Base-by-base conservation (phyloP, 2,888 invertebrate genomes). In the Mamestra brassicae region DNA sequence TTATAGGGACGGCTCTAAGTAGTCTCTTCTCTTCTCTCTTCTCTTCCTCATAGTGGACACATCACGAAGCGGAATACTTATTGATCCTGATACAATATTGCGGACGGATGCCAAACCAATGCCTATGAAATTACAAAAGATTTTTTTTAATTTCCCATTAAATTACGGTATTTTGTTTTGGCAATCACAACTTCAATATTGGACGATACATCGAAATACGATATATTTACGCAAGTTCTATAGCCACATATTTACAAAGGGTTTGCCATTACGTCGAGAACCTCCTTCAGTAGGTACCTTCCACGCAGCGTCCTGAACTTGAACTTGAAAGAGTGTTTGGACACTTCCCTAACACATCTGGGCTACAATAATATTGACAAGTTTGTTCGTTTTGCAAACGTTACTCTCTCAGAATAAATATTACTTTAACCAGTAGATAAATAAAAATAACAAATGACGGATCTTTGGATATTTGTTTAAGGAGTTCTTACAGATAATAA, bases 381-480 rank as follows among this genome's bases (percentile, higher is more conserved):
- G 13, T 60, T 42, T 34, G n/a, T 72, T 71, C 6, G 42, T 36
- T 70, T 10, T 54, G 54, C 17, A 58, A 69, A 58, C 38, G 50
- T 13, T n/a, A 47, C 47, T 26, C 10, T n/a, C 26, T 26, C 47
- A 57, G 17, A 17, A 26, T 26, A 4, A 11, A 47, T 36, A 61
- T 45, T 36, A 45, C 54, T 55, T 55, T 54, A 47, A 36, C 42
- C 11, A 47, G 11, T 13, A 2, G 6, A 17, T 69, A 45, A n/a
- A 38, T 42, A 26, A 26, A 26, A 65, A 26, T 7, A 26, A 38
- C 36, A 13, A 11, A 5, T 42, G 8, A 42, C 17, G 17, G 4
- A 3, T 45, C 11, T 13, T 47, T 6, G 38, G 38, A 38, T 38
- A 6, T 38, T 38, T 38, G 11, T 55, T 26, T 52, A 17, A 52